Conservation (phyloP, 1,140 invertebrate genomes). For the Musca domestica region DNA sequence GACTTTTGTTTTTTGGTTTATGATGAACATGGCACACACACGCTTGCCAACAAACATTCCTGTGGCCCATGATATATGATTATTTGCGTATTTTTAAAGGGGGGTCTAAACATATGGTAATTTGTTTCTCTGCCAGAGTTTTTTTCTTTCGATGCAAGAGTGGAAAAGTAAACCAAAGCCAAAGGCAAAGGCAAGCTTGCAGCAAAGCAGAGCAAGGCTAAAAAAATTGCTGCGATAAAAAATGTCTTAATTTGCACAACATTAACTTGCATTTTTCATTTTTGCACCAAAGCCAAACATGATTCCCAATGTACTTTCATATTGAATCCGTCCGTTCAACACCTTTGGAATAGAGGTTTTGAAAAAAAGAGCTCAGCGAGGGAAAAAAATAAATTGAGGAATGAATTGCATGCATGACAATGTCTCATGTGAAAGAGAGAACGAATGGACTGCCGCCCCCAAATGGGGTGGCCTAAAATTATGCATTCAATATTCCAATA, state of each 20-base stretch:
- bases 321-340: no score
- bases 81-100: slow-evolving; percentile 7
- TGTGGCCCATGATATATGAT: slow-evolving; percentile 14
- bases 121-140: background rate
- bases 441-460: background rate
- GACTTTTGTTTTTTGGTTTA: no score
- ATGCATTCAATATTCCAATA: slow-evolving; percentile 21
- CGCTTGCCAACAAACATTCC: no score
- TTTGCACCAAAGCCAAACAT: background rate
- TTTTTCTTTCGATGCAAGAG: background rate
- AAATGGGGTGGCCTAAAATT: slow-evolving; percentile 22
- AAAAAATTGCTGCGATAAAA: slow-evolving; percentile 6
- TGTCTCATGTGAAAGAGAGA: background rate
- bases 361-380: background rate
- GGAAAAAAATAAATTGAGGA: no score
- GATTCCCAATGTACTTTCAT: background rate
- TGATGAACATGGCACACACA: no score
- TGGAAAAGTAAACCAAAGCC: slow-evolving; percentile 3
- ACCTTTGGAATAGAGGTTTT: background rate
- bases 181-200: no score
- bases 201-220: background rate
- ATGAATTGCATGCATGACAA: slow-evolving; percentile 18
- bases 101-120: slow-evolving; percentile 11
- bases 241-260: slow-evolving; percentile 29
- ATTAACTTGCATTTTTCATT: slow-evolving; percentile 26